These are phyloP conservation scores for Rattus rattus DNA, from an alignment of 2,113 vertebrate genomes.

Conservation along the genomic window DNA sequence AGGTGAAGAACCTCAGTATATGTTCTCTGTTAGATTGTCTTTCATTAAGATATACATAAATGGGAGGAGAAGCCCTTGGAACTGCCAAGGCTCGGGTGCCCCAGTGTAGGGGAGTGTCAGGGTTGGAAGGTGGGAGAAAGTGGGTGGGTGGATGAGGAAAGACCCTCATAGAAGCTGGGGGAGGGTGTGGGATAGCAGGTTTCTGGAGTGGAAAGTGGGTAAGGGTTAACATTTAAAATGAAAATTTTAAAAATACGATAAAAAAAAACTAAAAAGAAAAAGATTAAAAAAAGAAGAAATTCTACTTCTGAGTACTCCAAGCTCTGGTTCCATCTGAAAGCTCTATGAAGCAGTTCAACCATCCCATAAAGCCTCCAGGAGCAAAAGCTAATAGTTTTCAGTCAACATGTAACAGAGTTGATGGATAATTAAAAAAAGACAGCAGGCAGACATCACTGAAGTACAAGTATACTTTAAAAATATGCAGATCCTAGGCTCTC, in stretches of 20 bases:
- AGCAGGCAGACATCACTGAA: slow-evolving; percentile 51
- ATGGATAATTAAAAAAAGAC: slow-evolving; percentile 49
- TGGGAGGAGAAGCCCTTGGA: no score
- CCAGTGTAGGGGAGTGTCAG: no score
- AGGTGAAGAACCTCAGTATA: slow-evolving; percentile 6
- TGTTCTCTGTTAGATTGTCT: slow-evolving; percentile 30
- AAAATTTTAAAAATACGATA: no score
- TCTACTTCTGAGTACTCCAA: slow-evolving; percentile 42
- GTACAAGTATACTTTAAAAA: slow-evolving; percentile 45
- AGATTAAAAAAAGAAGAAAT: neutral
- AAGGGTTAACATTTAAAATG: no score
- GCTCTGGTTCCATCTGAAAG: slow-evolving; percentile 54
- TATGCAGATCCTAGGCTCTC: neutral
- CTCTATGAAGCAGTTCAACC: slow-evolving; percentile 55
- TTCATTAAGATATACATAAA: slow-evolving; percentile 17
- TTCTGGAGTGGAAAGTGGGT: no score
- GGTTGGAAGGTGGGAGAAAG: no score
- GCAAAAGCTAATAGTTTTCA: slow-evolving; percentile 69
- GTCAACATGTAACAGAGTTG: slow-evolving; percentile 41
- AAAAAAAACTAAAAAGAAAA: no score
- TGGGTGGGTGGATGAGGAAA: no score
- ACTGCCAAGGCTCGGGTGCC: no score
- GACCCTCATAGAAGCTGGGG: no score
- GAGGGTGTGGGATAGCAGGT: no score
- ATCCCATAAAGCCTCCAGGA: slow-evolving; percentile 44